Percentiles rank a stretch among this genome's conserved stretches.
Conservation (phyloP, 1,140 invertebrate species). For the Diorhabda carinulata region DNA sequence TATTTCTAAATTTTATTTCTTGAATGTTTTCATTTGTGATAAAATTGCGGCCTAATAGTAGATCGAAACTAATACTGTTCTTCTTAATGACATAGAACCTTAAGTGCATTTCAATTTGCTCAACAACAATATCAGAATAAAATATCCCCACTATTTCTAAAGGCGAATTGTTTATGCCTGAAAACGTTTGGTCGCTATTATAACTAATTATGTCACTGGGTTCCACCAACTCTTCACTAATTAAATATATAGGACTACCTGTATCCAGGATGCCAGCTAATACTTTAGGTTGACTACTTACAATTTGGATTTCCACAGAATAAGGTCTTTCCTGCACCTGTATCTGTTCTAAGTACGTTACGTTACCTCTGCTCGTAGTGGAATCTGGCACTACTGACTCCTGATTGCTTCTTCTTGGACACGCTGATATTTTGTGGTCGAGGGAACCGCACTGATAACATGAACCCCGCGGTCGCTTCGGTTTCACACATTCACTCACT, state of each 20-base stretch:
- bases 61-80: too few species aligned
- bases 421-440: too few species aligned
- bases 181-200: neutral
- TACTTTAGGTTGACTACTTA: neutral
- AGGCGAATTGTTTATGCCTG: neutral
- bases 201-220: neutral
- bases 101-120: too few species aligned
- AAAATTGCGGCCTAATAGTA: too few species aligned
- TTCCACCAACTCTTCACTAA: neutral
- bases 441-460: too few species aligned
- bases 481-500: constrained; percentile 17
- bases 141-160: neutral
- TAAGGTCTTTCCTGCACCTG: neutral
- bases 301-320: neutral
- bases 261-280: neutral
- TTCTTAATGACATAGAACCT: too few species aligned
- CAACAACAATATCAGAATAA: neutral
- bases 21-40: too few species aligned
- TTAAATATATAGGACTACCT: neutral
- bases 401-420: constrained; percentile 13
- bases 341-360: neutral
- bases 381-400: constrained; percentile 21
- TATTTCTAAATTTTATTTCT: too few species aligned
- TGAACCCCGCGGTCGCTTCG: too few species aligned
- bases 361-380: neutral